Base-by-base conservation (phyloP, 2,888 invertebrate genomes). In the Leptinotarsa juncta region DNA sequence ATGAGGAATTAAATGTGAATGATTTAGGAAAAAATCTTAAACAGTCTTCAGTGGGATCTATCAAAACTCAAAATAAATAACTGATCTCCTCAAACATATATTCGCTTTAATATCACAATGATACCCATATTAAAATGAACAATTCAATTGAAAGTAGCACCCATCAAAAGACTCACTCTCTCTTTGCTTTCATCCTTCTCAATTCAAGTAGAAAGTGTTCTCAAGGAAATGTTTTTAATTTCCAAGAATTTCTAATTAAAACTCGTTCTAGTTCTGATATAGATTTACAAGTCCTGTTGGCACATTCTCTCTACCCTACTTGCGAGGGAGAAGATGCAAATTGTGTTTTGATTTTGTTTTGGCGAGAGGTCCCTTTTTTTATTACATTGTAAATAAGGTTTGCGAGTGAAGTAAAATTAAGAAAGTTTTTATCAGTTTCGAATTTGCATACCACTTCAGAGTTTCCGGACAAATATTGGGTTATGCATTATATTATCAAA, bases 401-500 rank as follows among this genome's bases (percentile, higher is more conserved):
- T 55, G 62, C 53, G 62, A 42, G 69, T 62, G 50, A 74, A 77
- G 70, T 79, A 67, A 73, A 77, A 77, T 79, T 77, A 77, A 77
- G 77, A 73, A 79, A 79, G 69, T 79, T 79, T 77, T 79, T 79
- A 77, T 79, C 75, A 65, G 73, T 23, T 71, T 66, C 50, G 67
- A 76, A 79, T 79, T 76, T 77, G 72, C 74, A 75, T 79, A 57
- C 66, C 65, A 60, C 67, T 72, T 66, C 53, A n/a, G 42, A 65
- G 69, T 65, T 68, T 60, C 49, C 20, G n/a, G 55, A 66, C 69
- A 75, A 71, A 77, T 77, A 77, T 74, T 67, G 48, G 53, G 32
- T 48, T 57, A 55, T 26, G 70, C 70, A 62, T 62, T 62, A 62
- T n/a, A 62, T 32, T 62, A 62, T 62, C 42, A 42, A 62, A 62